Percentiles rank a stretch among this genome's conserved stretches.
Conservation (phyloP, 2,888 invertebrate species). For the Hermaeophaga mercurialis region DNA sequence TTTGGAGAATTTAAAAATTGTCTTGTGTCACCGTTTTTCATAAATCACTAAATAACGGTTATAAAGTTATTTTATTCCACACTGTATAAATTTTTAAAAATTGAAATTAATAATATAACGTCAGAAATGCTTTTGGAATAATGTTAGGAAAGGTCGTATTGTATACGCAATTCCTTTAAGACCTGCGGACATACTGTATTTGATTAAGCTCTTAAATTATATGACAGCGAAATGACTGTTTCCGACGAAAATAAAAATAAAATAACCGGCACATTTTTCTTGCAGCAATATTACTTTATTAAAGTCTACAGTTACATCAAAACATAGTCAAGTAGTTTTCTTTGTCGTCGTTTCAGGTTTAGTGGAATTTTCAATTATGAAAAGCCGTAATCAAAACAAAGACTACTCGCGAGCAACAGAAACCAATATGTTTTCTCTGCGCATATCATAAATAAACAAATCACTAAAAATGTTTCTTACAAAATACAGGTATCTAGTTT, state of each 20-base stretch:
- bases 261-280: constrained; percentile 7
- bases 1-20: too few relatives aligned
- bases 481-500: too few relatives aligned
- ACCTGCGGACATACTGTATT: too few relatives aligned
- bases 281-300: constrained; percentile 18
- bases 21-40: too few relatives aligned
- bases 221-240: constrained; percentile 14
- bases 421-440: constrained; percentile 13
- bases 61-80: too few relatives aligned
- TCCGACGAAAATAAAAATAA: constrained; percentile 1
- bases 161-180: too few relatives aligned
- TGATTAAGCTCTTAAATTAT: constrained; percentile 10
- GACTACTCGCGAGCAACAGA: constrained; percentile 2
- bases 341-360: constrained; percentile 21
- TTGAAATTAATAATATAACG: too few relatives aligned
- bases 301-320: constrained; percentile 20
- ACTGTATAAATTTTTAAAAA: too few relatives aligned
- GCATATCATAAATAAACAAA: not conserved
- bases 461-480: not conserved
- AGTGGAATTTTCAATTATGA: constrained; percentile 25
- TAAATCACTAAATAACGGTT: too few relatives aligned
- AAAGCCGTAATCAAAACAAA: constrained; percentile 18
- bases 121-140: too few relatives aligned
- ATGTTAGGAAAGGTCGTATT: too few relatives aligned
- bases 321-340: constrained; percentile 20